These are phyloP conservation scores for Columba janthina DNA, from an alignment of 2,113 vertebrate genomes.

Conservation along the genomic window DNA sequence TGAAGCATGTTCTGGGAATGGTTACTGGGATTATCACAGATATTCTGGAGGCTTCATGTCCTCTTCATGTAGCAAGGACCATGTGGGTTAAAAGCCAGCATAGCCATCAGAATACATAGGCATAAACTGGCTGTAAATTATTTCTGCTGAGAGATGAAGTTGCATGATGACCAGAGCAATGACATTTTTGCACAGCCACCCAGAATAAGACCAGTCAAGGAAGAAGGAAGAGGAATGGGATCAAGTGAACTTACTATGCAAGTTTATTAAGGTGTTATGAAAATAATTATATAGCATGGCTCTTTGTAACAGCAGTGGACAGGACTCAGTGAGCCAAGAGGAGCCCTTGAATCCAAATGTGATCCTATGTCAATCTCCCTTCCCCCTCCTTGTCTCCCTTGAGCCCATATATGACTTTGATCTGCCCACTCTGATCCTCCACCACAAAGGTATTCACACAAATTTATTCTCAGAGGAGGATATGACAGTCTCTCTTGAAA, in stretches of 20 bases:
- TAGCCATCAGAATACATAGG: not conserved
- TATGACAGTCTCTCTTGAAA: slow-evolving; percentile 59
- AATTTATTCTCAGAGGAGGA: slow-evolving; percentile 59
- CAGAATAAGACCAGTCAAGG: not conserved
- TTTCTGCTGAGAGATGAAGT: not conserved
- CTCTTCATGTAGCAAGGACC: not conserved
- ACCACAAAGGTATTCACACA: slow-evolving; percentile 60
- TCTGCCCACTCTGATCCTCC: slow-evolving; percentile 58
- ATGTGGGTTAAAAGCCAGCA: not conserved
- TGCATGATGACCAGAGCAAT: not conserved
- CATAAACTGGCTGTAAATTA: not conserved
- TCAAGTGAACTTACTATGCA: slow-evolving; percentile 33
- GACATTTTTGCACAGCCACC: not conserved
- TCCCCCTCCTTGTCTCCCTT: slow-evolving; percentile 17
- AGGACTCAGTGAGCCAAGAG: not conserved
- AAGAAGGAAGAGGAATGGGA: not conserved
- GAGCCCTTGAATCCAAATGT: slow-evolving; percentile 24
- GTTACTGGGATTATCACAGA: not conserved
- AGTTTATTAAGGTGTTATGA: not conserved
- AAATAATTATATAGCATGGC: not conserved
- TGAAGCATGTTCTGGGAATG: not conserved
- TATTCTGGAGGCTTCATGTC: not conserved
- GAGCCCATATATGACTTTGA: slow-evolving; percentile 36
- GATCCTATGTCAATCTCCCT: not conserved
- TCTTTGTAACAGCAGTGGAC: not conserved